Evolutionary conservation across 1,140 invertebrate genomes (phyloP), one percentile per base, ranked within the genome.

Genomic region (Potamilus streckersoni): DNA sequence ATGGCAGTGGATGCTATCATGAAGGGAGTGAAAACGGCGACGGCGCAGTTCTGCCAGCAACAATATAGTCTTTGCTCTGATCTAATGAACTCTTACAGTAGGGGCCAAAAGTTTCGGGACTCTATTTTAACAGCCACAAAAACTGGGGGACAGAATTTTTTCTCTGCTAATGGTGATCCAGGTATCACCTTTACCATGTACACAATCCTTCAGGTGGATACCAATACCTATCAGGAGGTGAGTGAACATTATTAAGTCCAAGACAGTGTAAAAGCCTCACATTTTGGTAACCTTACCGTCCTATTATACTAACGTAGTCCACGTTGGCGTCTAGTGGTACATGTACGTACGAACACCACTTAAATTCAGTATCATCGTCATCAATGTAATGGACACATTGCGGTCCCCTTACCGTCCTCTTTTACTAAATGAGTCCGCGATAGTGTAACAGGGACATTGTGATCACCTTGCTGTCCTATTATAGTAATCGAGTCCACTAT

Each of bases 1-100:
- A 79, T 82, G 49, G 84, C 86, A 2, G 80, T 86, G 0, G 73
- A 81, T 14, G 80, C 85, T 11, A 78, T 84, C 17, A 78, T 85
- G 15, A 38, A 76, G 17, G 86, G 82, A 11, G 61, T 85, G 2
- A 76, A 80, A 27, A 55, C 38, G 2, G 81, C 80, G 49, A 74
- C 79, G 6, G 27, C 31, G 19, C 58, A 60, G 2, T 63, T 58
- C 17, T 85, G 84, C 62, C 57, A 31, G 5, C 20, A 63, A 16
- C 64, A 38, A 15, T 58, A 80, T 17, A 72, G 74, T 61, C 59
- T 84, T 1, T 85, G 84, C 67, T 80, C 79, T 0, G 69, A 76
- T 23, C 74, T 84, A 15, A 49, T 84, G 2, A 83, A 83, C 66
- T 57, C 61, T 15, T 68, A 67, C 4, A 79, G 76, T n/a, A 27